Evolutionary conservation across 2,888 invertebrate genomes (phyloP).

Genomic region (Labia minor): DNA sequence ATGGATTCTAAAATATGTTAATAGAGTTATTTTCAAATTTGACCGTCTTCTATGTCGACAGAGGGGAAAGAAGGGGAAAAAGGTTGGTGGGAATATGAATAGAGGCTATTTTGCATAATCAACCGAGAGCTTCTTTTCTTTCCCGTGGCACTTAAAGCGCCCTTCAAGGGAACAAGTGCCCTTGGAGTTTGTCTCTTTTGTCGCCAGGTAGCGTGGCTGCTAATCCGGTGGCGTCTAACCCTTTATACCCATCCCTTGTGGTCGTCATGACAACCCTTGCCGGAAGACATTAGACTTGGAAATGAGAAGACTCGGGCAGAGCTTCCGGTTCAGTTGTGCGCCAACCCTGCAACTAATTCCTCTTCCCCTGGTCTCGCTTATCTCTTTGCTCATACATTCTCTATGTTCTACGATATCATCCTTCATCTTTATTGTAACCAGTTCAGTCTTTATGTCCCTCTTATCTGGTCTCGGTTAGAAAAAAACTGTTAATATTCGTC

Average conservation of each 20-base stretch:
- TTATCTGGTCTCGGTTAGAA: neutral
- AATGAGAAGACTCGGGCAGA: neutral
- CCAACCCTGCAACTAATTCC: neutral
- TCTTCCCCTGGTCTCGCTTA: neutral
- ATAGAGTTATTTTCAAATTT: too few species aligned
- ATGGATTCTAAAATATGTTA: too few species aligned
- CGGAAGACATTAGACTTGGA: neutral
- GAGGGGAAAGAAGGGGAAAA: too few species aligned
- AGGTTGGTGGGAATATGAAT: too few species aligned
- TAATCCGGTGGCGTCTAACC: too few species aligned
- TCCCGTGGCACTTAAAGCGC: too few species aligned
- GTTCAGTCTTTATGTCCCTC: neutral
- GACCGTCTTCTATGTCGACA: too few species aligned
- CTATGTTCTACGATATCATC: neutral
- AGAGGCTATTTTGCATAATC: too few species aligned
- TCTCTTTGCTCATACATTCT: neutral
- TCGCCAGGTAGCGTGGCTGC: neutral
- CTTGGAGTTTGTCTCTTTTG: too few species aligned
- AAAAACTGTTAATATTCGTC: neutral
- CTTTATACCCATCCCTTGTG: neutral
- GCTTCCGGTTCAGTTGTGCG: neutral
- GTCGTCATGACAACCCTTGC: neutral
- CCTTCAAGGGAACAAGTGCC: too few species aligned
- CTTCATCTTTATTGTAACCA: neutral
- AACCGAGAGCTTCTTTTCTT: too few species aligned